Evolutionary conservation across 2,113 vertebrate genomes (phyloP), one percentile per base, ranked within the genome.

Genomic region (Ardeotis arabs): DNA sequence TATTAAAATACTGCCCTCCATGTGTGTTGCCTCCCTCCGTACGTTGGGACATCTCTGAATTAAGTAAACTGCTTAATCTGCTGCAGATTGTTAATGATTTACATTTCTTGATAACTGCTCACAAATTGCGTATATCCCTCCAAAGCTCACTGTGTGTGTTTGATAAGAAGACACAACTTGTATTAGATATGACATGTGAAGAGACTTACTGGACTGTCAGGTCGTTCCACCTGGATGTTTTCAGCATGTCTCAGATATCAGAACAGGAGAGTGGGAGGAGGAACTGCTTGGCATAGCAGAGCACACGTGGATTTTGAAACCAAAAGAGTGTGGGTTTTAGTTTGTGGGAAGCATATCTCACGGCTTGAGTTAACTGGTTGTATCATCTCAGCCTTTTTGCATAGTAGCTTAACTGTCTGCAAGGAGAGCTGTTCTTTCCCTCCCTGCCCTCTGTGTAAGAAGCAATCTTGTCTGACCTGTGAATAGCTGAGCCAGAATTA

Each of bases 81-180:
- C 45, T 87, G 80, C n/a, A 73, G 66, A 14, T 37, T 68, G 76
- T 93, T 93, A 96, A 93, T 76, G n/a, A 89, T 90, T 92, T 87
- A 83, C 56, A 28, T 81, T 88, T 70, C 67, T 64, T 84, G 80
- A 8, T 81, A 93, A 78, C 18, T 52, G 39, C 68, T 84, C 64
- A 56, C 37, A 66, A 56, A 64, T 39, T 68, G 18, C 4, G 2
- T 68, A 8, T 35, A 52, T 45, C 10, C 10, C 4, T 87, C 35
- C 80, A 84, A 67, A 95, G n/a, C 35, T 90, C 33, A n/a, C 14
- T 1, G 0, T 33, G 8, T 81, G 9, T 56, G 8, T 28, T 82
- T 82, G 64, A 60, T 75, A 68, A 59, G n/a, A 53, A 33, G 47
- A 37, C 25, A 35, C 22, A 41, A 35, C 35, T 90, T 70, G 5